Base-by-base conservation (phyloP, 2,888 invertebrate species). In the Drosophila lacicola region DNA sequence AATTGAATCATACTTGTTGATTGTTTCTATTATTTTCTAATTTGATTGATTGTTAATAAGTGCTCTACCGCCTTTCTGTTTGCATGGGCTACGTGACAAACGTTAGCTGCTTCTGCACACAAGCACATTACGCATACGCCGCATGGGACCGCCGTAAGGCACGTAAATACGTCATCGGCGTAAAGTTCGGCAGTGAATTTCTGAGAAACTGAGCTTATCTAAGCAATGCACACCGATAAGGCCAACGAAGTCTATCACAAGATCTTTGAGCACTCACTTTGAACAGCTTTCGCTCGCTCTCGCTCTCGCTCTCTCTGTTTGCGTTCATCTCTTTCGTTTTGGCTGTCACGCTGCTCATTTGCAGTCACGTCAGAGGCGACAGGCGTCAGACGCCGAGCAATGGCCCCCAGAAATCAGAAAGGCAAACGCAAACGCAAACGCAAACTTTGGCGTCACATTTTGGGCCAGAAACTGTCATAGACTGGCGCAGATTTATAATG, bases 401-500 rank as follows among this genome's bases (percentile, higher is more conserved):
- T 84, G 82, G 87, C 87, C 82, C 81, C 82, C 82, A 80, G 41
- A 61, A 69, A 62, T 60, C 53, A 53, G 63, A 78, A 68, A 73
- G 36, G 58, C 57, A 58, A 57, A 46, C 13, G 56, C 17, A 62
- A 57, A 46, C 13, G 56, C 17, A 62, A 82, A 58, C 69, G 66
- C 57, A 74, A 76, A 66, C 79, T 68, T 78, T 74, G 78, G 74
- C 77, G 78, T 78, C 77, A 77, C 75, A 74, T 70, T 77, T 74
- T 77, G 69, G 70, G 66, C 78, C 66, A 70, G 37, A 79, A 87
- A 84, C 85, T 87, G 82, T 82, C 82, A 82, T 87, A 82, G 82
- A 87, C 88, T 72, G 75, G 66, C 79, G 79, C 84, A 86, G 84
- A 86, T 82, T 82, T 82, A 86, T 82, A 86, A 86, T 86, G 87